Evolutionary conservation across 2,888 invertebrate species (phyloP).

Genomic region (Bembecia ichneumoniformis): DNA sequence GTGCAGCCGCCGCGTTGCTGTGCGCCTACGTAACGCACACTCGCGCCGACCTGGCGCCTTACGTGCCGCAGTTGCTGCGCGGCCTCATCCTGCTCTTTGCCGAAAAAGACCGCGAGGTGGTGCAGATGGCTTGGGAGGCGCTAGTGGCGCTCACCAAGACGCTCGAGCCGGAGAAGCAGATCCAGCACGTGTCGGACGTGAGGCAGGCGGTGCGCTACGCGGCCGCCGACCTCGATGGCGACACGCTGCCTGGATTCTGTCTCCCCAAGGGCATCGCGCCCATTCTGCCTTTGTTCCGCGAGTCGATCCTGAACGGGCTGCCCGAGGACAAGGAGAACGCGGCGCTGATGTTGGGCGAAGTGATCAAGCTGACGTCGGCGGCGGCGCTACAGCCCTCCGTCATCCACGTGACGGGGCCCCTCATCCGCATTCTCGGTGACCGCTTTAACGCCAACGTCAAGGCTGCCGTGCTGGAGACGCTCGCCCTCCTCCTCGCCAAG

Average conservation of each 20-base stretch:
- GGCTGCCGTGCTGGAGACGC: conserved; percentile 94
- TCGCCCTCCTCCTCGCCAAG: conserved; percentile 93
- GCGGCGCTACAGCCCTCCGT: conserved; percentile 94
- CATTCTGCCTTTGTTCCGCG: conserved; percentile 94
- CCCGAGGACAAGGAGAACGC: conserved; percentile 97
- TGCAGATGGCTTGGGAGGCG: conserved; percentile 93
- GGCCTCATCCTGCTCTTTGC: conserved; percentile 90
- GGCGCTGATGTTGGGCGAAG: conserved; percentile 88
- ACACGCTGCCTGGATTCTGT: conserved; percentile 92
- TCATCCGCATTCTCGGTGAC: conserved; percentile 97
- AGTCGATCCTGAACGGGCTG: conserved; percentile 94
- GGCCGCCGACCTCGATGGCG: conserved; percentile 81
- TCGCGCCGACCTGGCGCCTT: conserved; percentile 87
- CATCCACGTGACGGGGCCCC: conserved; percentile 96
- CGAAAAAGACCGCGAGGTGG: conserved; percentile 79
- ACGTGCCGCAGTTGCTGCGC: conserved; percentile 89
- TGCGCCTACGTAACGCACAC: conserved; percentile 93
- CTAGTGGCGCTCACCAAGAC: conserved; percentile 89
- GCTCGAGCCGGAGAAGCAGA: conserved; percentile 86
- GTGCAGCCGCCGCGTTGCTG: conserved; percentile 89
- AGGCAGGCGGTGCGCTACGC: conserved; percentile 94
- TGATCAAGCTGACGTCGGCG: conserved; percentile 87
- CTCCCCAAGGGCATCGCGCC: conserved; percentile 95
- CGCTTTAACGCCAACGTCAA: conserved; percentile 95
- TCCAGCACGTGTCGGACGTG: conserved; percentile 89